A percentile compares a stretch with the other conserved stretches of the same genome.
Evolutionary conservation across 2,797 vertebrate genomes (phyloP).

Genomic region (Sebastes hubbsi): DNA sequence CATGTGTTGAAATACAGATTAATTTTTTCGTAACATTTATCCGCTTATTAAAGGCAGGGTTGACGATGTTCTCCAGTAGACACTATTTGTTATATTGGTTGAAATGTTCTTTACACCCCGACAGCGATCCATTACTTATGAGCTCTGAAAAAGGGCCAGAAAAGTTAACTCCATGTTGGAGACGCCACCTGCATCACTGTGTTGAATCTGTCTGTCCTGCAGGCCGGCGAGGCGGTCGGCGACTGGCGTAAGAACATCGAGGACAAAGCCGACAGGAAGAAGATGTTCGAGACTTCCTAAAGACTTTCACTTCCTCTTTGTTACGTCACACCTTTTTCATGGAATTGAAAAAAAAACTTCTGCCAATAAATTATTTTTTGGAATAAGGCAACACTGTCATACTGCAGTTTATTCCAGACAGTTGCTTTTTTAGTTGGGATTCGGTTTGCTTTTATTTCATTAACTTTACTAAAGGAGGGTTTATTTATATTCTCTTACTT

Average conservation of each 20-base stretch:
- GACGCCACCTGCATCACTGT: not conserved
- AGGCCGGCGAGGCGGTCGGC: constrained; percentile 88
- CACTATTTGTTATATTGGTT: too few relatives aligned
- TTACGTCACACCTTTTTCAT: constrained; percentile 10
- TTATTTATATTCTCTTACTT: not conserved
- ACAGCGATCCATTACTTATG: too few relatives aligned
- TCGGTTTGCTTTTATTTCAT: not conserved
- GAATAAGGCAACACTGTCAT: constrained; percentile 46
- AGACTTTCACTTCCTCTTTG: constrained; percentile 35
- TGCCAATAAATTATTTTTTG: constrained; percentile 59
- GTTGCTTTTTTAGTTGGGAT: not conserved
- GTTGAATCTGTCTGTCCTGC: not conserved
- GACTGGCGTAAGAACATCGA: constrained; percentile 99
- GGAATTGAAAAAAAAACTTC: constrained; percentile 22
- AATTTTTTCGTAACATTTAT: constrained; percentile 46
- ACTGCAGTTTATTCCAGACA: constrained; percentile 12
- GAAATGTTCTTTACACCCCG: too few relatives aligned
- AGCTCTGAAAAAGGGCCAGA: too few relatives aligned
- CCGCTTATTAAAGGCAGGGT: not conserved
- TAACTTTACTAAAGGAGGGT: not conserved
- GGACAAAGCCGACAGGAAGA: constrained; percentile 97
- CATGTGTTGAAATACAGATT: constrained; percentile 57
- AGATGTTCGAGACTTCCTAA: constrained; percentile 94
- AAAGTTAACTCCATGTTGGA: not conserved
- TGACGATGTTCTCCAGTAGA: too few relatives aligned